Evolutionary conservation across 2,888 invertebrate genomes (phyloP).

Genomic region (Silvanus unidentatus): DNA sequence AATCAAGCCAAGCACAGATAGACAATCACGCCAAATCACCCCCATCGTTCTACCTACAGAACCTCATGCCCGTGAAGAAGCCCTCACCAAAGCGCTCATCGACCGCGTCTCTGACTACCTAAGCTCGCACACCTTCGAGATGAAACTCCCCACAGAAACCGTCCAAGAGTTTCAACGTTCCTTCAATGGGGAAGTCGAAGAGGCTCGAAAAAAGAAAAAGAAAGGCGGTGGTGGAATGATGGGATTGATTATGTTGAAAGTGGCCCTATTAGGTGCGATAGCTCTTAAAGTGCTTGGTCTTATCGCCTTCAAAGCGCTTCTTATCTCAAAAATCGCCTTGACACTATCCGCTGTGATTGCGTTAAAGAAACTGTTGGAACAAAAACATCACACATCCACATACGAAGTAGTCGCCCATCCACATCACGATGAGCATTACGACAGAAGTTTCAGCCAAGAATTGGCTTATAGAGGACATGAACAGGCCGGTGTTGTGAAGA

Average conservation of each 20-base stretch:
- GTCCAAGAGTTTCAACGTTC: conserved; percentile 70
- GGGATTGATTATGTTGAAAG: conserved; percentile 72
- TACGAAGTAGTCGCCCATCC: conserved; percentile 64
- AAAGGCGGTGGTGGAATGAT: conserved; percentile 63
- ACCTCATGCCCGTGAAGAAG: conserved; percentile 64
- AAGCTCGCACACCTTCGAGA: conserved; percentile 72
- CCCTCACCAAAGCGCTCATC: conserved; percentile 65
- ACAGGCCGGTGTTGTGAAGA: conserved; percentile 6
- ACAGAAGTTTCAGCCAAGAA: conserved; percentile 58
- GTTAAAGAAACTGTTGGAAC: conserved; percentile 66
- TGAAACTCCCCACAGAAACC: conserved; percentile 70
- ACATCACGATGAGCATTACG: conserved; percentile 54
- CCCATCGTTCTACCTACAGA: conserved; percentile 62
- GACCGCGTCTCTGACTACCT: conserved; percentile 72
- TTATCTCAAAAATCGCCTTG: conserved; percentile 78
- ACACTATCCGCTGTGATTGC: conserved; percentile 69
- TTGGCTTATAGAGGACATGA: conserved; percentile 61
- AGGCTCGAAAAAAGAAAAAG: conserved; percentile 60
- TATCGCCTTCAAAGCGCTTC: conserved; percentile 76
- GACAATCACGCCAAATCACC: conserved; percentile 29
- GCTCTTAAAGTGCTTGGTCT: conserved; percentile 72
- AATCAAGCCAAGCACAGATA: conserved; percentile 48
- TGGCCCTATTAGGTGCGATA: conserved; percentile 70
- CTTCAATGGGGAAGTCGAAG: conserved; percentile 69
- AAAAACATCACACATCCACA: conserved; percentile 63